Evolutionary conservation across 2,797 vertebrate genomes (phyloP), one percentile per base, ranked within the genome.

Genomic region (Sciurus carolinensis): DNA sequence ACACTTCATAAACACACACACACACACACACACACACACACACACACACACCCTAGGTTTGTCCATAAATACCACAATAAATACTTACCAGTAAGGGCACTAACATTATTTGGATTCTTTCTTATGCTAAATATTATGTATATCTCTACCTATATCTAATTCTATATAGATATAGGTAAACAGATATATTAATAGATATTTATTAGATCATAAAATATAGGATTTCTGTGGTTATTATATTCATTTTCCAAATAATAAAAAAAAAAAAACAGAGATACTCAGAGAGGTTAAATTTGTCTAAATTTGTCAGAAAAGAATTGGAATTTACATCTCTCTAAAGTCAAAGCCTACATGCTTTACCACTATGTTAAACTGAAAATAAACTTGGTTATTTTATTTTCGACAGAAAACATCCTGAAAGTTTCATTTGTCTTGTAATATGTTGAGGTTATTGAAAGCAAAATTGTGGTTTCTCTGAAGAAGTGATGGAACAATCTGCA

Each of bases 11-110:
- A 96, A 87, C 28, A 83, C 42, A 77, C 1, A 47, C 0, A 90
- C 2, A 57, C 44, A 47, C 44, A 47, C 44, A 47, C 44, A 44
- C 44, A 44, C 44, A 44, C 8, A 9, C 44, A 47, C 44, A 47
- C 44, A 87, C 28, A 83, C 42, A 76, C 1, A 47, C 0, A 90
- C 39, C 39, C 2, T 54, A 87, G 3, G 47, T 69, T 80, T 92
- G 30, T 92, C 95, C 87, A 90, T 30, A 91, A 30, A 83, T 8
- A 73, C 26, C 22, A 76, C 10, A 71, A 36, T 52, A n/a, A 84
- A 81, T 13, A 82, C 30, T 85, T 89, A 82, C 0, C 47, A 2
- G 17, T 72, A 77, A 85, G 14, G 1, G 0, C 1, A 80, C n/a
- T 88, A 36, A 80, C 1, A 86, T 50, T 18, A 67, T 0, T 71